phyloP scores from a whole-genome alignment of 2,113 vertebrate genomes.

The Parus major region DNA sequence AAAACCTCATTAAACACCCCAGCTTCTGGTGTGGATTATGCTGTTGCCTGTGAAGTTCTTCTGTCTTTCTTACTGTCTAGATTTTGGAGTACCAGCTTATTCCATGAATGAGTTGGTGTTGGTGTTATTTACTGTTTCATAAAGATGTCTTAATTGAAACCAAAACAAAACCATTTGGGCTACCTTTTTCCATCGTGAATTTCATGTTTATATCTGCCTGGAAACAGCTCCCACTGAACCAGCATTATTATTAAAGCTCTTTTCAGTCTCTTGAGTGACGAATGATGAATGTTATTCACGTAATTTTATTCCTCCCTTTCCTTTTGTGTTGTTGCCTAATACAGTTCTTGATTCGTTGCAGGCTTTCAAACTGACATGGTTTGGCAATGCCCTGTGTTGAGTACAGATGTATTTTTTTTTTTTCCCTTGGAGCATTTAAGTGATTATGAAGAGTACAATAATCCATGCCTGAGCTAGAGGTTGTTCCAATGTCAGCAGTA shows the following conservation, averaged over 20 bases:
- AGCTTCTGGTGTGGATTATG: background rate
- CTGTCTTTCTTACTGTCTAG: background rate
- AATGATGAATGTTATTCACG: background rate
- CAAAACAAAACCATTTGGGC: background rate
- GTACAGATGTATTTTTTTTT: background rate
- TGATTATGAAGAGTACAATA: background rate
- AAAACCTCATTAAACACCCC: background rate
- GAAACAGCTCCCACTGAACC: background rate
- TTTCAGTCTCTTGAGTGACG: background rate
- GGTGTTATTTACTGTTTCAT: background rate
- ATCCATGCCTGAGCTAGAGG: background rate
- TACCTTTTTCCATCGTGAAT: background rate
- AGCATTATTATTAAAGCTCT: background rate
- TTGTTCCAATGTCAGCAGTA: background rate
- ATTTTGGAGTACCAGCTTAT: background rate
- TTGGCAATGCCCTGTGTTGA: background rate
- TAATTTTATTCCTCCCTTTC: background rate
- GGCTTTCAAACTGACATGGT: background rate
- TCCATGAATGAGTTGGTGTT: background rate
- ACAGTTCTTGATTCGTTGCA: background rate
- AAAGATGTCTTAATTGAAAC: background rate
- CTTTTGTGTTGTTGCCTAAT: background rate
- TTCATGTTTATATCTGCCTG: background rate
- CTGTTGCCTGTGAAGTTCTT: background rate
- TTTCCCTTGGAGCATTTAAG: constrained; percentile 1